Percentiles rank a stretch among this genome's conserved stretches.
Conservation (phyloP, 2,113 vertebrate species). For the Ursus arctos region DNA sequence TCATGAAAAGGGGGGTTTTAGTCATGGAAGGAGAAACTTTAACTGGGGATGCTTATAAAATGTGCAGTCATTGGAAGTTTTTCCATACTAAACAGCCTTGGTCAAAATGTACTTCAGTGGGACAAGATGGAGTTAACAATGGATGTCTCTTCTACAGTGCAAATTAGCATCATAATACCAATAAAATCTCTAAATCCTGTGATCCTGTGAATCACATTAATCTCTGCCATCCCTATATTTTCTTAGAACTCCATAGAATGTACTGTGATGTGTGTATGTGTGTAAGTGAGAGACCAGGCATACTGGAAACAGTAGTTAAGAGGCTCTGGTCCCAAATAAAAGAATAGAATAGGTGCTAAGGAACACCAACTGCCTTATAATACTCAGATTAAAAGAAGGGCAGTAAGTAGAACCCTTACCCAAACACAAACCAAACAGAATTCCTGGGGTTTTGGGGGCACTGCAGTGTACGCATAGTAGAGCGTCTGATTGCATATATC, state of each 20-base stretch:
- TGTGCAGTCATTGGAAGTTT: background rate
- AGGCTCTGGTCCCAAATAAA: background rate
- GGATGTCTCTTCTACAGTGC: background rate
- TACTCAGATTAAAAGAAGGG: background rate
- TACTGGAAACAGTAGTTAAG: background rate
- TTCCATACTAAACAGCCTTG: background rate
- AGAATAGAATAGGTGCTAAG: background rate
- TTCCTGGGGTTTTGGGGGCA: fast-evolving
- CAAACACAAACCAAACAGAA: background rate
- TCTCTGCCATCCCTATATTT: background rate
- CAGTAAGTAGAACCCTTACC: background rate
- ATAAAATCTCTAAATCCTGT: background rate
- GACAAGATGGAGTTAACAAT: background rate
- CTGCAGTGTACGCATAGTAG: background rate
- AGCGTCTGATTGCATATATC: background rate
- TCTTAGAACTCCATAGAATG: background rate
- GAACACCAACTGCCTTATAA: background rate
- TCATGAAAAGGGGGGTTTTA: background rate
- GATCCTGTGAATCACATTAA: background rate
- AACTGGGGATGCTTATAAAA: background rate
- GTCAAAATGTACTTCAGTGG: background rate
- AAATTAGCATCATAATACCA: background rate
- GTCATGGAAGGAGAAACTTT: background rate
- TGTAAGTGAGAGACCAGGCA: background rate
- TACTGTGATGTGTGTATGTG: background rate